Conservation (phyloP, 1,140 invertebrate species). For the Halyomorpha halys region DNA sequence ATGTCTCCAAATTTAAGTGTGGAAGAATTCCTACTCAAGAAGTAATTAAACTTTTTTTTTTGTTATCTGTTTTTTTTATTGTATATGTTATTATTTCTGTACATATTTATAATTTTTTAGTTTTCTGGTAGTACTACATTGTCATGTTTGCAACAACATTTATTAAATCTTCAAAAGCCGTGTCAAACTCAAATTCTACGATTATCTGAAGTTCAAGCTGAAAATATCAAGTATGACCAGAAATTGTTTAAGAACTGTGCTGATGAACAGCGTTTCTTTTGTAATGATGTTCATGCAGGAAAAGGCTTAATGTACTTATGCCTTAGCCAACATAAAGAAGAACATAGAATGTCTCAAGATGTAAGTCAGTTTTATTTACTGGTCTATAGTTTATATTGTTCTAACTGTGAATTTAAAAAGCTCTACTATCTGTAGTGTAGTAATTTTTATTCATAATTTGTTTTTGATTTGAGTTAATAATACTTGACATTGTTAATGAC, state of each 20-base stretch:
- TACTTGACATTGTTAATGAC: too few relatives aligned
- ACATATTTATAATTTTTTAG: not conserved
- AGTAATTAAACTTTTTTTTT: not conserved
- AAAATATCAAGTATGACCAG: conserved; percentile 82
- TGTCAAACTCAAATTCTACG: conserved; percentile 72
- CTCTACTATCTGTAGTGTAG: too few relatives aligned
- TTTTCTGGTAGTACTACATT: not conserved
- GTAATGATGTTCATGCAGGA: conserved; percentile 50
- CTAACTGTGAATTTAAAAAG: too few relatives aligned
- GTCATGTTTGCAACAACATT: conserved; percentile 60
- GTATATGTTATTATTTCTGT: not conserved
- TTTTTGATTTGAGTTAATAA: too few relatives aligned
- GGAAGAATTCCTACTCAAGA: not conserved
- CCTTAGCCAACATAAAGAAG: conserved; percentile 61
- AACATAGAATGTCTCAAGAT: conserved; percentile 23
- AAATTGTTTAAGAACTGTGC: conserved; percentile 51
- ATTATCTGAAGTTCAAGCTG: conserved; percentile 80
- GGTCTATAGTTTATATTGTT: too few relatives aligned
- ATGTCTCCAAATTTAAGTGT: conserved; percentile 17
- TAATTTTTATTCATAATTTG: too few relatives aligned
- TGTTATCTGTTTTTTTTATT: not conserved
- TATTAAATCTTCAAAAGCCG: conserved; percentile 43
- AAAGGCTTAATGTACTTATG: conserved; percentile 85
- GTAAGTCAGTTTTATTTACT: too few relatives aligned
- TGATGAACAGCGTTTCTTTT: conserved; percentile 67